These are phyloP conservation scores for Dysdera silvatica DNA, from an alignment of 1,140 invertebrate species.

Conservation along the genomic window DNA sequence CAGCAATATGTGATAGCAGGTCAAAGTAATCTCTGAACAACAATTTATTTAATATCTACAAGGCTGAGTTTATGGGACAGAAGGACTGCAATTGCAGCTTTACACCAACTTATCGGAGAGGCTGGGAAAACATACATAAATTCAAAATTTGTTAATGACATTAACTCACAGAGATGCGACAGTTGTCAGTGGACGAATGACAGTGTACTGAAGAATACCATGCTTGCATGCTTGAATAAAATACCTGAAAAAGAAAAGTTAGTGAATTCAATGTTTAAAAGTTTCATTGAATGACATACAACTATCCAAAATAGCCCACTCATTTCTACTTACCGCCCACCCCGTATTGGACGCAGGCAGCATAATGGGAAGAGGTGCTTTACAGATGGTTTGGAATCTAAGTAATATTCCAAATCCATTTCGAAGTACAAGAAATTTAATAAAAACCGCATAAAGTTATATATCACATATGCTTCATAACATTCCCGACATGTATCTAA, in stretches of 20 bases:
- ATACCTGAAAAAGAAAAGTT: slow-evolving; percentile 50
- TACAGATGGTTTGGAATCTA: slow-evolving; percentile 76
- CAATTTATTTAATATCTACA: no score
- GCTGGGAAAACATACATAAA: no score
- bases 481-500: slow-evolving; percentile 86
- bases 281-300: background rate
- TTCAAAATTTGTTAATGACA: no score
- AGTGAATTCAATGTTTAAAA: background rate
- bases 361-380: slow-evolving; percentile 35
- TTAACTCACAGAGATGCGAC: slow-evolving; percentile 76
- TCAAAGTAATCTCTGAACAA: no score
- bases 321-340: slow-evolving; percentile 39
- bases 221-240: slow-evolving; percentile 92
- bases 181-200: slow-evolving; percentile 78
- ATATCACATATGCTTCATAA: slow-evolving; percentile 84
- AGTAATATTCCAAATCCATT: slow-evolving; percentile 66
- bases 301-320: background rate
- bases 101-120: no score
- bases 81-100: no score
- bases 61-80: no score
- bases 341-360: slow-evolving; percentile 41
- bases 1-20: no score
- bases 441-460: slow-evolving; percentile 94
- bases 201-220: slow-evolving; percentile 89
- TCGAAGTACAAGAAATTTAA: slow-evolving; percentile 74